These are phyloP conservation scores for Mayetiola destructor DNA, from an alignment of 2,888 invertebrate species.

Conservation along the genomic window DNA sequence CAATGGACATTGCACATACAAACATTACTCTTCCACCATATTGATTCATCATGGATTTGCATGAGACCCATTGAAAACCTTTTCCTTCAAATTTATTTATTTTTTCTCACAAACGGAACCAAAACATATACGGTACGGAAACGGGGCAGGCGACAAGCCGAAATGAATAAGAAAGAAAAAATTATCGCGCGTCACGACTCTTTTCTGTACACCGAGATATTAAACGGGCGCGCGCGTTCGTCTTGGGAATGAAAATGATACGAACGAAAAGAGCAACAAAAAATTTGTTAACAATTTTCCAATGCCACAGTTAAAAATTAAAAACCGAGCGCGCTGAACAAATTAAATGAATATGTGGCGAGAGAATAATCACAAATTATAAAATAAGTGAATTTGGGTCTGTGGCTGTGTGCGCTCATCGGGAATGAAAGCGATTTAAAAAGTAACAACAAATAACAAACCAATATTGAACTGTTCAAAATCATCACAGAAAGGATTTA, in stretches of 20 bases:
- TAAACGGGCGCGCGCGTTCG: not conserved
- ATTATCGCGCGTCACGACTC: constrained; percentile 11
- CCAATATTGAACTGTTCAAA: no score
- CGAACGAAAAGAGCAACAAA: no score
- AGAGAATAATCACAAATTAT: constrained; percentile 7
- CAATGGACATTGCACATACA: not conserved
- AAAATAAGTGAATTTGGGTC: constrained; percentile 2
- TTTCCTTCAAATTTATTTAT: not conserved
- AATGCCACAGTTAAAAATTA: not conserved
- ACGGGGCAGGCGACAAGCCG: no score
- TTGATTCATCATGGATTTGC: not conserved
- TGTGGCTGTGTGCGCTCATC: no score
- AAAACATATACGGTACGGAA: not conserved
- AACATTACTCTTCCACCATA: not conserved
- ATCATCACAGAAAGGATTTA: no score
- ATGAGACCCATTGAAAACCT: not conserved
- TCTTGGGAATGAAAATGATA: not conserved
- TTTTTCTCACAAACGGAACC: not conserved
- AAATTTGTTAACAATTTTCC: constrained; percentile 7
- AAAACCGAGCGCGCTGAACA: not conserved
- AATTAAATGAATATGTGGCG: constrained; percentile 9
- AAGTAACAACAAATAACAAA: no score
- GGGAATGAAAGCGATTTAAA: no score
- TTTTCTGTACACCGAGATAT: not conserved
- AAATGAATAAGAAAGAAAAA: not conserved